phyloP scores from a whole-genome alignment of 2,113 vertebrate genomes.

The Callipepla californica region DNA sequence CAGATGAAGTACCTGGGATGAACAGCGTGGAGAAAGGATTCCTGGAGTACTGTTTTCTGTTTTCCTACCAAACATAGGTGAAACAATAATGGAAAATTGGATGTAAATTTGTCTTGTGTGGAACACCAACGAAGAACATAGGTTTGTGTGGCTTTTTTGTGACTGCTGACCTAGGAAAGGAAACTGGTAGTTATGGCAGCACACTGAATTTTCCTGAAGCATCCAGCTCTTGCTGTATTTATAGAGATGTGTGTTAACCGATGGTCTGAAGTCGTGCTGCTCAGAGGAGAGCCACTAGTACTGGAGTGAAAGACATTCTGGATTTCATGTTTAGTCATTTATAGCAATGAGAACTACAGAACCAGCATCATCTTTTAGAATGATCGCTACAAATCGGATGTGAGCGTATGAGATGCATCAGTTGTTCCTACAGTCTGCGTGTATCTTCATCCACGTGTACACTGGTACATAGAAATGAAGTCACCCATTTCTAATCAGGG shows the following conservation, averaged over 20 bases:
- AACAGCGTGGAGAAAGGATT: not conserved
- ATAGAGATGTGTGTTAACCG: not conserved
- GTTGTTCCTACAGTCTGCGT: not conserved
- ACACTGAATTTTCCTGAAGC: not conserved
- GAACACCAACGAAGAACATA: not conserved
- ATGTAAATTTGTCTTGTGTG: not conserved
- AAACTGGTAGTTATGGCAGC: not conserved
- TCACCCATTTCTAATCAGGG: not conserved
- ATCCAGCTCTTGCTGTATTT: conserved; percentile 6
- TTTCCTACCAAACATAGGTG: not conserved
- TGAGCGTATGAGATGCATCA: not conserved
- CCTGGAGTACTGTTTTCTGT: not conserved
- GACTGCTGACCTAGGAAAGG: not conserved
- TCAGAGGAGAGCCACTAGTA: not conserved
- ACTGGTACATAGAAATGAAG: not conserved
- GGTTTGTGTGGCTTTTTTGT: not conserved
- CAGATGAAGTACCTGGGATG: not conserved
- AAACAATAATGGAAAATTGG: not conserved
- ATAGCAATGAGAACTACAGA: not conserved
- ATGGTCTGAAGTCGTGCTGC: not conserved
- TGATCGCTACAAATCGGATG: not conserved
- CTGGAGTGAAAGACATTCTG: not conserved
- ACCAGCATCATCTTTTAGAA: not conserved
- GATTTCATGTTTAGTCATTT: not conserved
- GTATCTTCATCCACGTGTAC: not conserved